Conservation (phyloP, 1,140 invertebrate species). For the Carcinoscorpius rotundicauda region DNA sequence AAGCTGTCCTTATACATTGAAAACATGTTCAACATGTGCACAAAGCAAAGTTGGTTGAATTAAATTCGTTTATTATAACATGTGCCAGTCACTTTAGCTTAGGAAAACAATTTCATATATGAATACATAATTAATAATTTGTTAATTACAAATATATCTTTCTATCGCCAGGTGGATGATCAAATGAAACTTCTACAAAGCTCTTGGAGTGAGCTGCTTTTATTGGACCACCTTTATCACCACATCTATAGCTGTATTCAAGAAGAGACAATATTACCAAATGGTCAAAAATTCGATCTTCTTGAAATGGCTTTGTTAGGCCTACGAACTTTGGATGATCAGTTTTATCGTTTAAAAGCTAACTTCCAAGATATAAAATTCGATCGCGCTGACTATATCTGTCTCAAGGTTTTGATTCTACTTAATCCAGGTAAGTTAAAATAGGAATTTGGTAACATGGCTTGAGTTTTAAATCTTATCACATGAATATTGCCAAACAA, state of each 20-base stretch:
- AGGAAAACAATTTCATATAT: too few relatives aligned
- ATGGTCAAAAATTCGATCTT: slow-evolving; percentile 89
- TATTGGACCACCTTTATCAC: slow-evolving; percentile 91
- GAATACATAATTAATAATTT: too few relatives aligned
- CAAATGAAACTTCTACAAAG: slow-evolving; percentile 97
- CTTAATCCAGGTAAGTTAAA: slow-evolving; percentile 78
- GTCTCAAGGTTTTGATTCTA: slow-evolving; percentile 90
- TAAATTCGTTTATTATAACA: too few relatives aligned
- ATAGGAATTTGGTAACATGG: background rate
- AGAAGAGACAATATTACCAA: slow-evolving; percentile 81
- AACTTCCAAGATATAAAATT: slow-evolving; percentile 89
- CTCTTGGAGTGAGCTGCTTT: slow-evolving; percentile 95
- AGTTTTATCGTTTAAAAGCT: slow-evolving; percentile 77
- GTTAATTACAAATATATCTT: too few relatives aligned
- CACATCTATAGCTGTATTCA: slow-evolving; percentile 85
- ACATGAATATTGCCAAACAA: too few relatives aligned
- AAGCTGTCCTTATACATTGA: too few relatives aligned
- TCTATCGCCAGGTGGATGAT: slow-evolving; percentile 70
- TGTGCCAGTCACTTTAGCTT: too few relatives aligned
- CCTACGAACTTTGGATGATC: slow-evolving; percentile 70
- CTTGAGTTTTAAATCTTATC: too few relatives aligned
- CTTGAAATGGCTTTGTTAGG: slow-evolving; percentile 80
- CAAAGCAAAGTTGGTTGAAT: too few relatives aligned
- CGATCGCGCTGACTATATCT: slow-evolving; percentile 89
- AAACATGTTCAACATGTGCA: too few relatives aligned